Evolutionary conservation across 2,888 invertebrate species (phyloP), one percentile per base, ranked within the genome.

Genomic region (Cremastinae sp.): DNA sequence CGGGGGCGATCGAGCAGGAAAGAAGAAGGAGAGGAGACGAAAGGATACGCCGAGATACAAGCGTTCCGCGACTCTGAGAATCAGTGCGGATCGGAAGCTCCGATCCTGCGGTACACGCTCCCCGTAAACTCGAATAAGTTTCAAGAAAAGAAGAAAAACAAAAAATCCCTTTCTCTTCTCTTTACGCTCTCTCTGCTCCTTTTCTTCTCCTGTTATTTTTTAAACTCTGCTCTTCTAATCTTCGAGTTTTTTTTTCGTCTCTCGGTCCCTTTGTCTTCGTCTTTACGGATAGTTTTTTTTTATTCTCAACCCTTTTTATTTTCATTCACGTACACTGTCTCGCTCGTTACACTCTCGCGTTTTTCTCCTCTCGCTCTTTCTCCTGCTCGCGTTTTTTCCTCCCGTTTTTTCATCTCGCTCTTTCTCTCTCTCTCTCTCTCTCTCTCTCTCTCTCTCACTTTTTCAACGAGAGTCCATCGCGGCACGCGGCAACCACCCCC

Each of bases 31-130:
- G 38, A 58, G 43, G 59, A 64, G 58, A 49, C 34, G 18, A 28
- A n/a, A 8, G 56, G 47, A 36, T n/a, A 58, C 61, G n/a, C 20
- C n/a, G 49, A 49, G 58, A 65, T 59, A 43, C 78, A 56, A 61
- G 58, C 43, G 61, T 47, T 74, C 54, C 65, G 74, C 73, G 70
- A 71, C 76, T 74, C 56, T 61, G 36, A 54, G 70, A 74, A 79
- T 77, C 79, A 79, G 79, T 79, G 77, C 77, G 69, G 79, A 73
- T 79, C 77, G 77, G 79, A 73, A 66, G 62, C 74, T 77, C 79
- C 77, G 75, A 66, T 79, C 74, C 70, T 72, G 74, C 74, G 62
- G 78, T 75, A 70, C 71, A 66, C 49, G 66, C 72, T 51, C 28
- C 22, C 51, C 64, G 56, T n/a, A 56, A 65, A 49, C 66, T 18